phyloP scores from a whole-genome alignment of 2,888 invertebrate genomes.

The Sinohyriopsis cumingii region DNA sequence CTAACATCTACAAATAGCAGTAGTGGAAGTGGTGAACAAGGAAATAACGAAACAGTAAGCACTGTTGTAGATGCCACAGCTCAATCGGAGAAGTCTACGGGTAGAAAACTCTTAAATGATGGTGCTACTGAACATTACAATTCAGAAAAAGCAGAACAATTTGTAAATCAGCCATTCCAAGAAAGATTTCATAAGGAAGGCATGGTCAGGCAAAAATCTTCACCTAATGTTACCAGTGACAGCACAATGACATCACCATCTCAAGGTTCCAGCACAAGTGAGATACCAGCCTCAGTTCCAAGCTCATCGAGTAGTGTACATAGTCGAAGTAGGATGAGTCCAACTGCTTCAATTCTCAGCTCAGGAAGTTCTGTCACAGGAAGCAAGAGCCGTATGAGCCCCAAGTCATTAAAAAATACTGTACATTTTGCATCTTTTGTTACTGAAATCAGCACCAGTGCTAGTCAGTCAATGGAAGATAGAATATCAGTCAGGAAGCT shows the following conservation, averaged over 20 bases:
- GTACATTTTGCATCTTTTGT: constrained; percentile 63
- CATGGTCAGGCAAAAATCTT: neutral
- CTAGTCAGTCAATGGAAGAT: constrained; percentile 58
- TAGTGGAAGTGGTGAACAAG: constrained; percentile 22
- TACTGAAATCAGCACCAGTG: constrained; percentile 59
- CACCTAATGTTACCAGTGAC: constrained; percentile 23
- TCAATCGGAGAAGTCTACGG: too few species aligned
- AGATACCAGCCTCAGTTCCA: constrained; percentile 8
- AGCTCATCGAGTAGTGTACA: constrained; percentile 28
- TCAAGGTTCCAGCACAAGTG: constrained; percentile 8
- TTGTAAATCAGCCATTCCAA: too few species aligned
- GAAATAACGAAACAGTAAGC: neutral
- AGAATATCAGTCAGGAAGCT: constrained; percentile 49
- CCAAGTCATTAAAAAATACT: constrained; percentile 58
- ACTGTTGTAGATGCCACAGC: too few species aligned
- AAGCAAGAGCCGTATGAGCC: constrained; percentile 50
- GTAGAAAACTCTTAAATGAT: too few species aligned
- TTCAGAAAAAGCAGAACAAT: too few species aligned
- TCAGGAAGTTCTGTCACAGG: constrained; percentile 42
- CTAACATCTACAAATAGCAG: constrained; percentile 50
- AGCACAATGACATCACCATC: constrained; percentile 20
- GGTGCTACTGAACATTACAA: too few species aligned
- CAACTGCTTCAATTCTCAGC: constrained; percentile 35
- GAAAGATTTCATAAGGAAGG: too few species aligned
- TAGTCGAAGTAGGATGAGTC: constrained; percentile 35